A percentile compares a stretch with the other conserved stretches of the same genome.
Evolutionary conservation across 2,797 vertebrate species (phyloP).

Genomic region (Anguilla marmorata): DNA sequence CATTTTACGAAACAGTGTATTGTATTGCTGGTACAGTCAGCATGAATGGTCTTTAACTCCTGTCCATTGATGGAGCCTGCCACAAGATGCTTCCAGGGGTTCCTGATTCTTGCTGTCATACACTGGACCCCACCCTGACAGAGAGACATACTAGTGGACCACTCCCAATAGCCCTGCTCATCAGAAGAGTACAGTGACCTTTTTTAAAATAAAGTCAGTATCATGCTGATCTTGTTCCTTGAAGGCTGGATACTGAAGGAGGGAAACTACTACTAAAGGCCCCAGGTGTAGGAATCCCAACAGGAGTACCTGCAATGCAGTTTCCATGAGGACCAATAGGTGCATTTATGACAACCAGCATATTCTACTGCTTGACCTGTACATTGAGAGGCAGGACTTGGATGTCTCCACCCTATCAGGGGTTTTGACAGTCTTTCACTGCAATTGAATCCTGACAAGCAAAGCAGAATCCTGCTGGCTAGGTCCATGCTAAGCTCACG

Average conservation of each 20-base stretch:
- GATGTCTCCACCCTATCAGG: not conserved
- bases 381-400: not conserved
- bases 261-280: not conserved
- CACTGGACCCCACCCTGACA: no score
- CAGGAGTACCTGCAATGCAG: not conserved
- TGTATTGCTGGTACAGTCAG: no score
- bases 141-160: no score
- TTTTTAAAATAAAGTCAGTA: not conserved
- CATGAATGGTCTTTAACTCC: no score
- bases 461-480: not conserved
- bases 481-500: not conserved
- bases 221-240: not conserved
- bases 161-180: no score
- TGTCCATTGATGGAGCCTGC: no score
- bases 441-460: not conserved
- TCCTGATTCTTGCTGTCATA: no score
- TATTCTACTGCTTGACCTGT: not conserved
- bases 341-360: not conserved
- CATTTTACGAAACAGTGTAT: no score
- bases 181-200: no score
- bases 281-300: not conserved
- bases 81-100: no score
- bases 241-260: no score
- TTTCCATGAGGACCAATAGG: not conserved
- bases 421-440: not conserved